Evolutionary conservation across 2,888 invertebrate genomes (phyloP).

Genomic region (Polydrusus cervinus): DNA sequence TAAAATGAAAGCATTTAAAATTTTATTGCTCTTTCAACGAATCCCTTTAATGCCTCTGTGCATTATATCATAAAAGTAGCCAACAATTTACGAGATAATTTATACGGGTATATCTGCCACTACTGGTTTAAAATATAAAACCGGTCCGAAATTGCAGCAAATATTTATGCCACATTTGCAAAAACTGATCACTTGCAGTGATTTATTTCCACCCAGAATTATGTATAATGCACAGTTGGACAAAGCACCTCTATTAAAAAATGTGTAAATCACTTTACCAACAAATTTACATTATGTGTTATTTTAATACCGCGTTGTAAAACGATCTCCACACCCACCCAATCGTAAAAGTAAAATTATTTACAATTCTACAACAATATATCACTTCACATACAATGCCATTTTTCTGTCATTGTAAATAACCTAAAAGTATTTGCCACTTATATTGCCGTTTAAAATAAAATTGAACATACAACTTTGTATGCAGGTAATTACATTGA

Average conservation of each 20-base stretch:
- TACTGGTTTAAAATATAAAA: conserved; percentile 44
- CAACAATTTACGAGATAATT: conserved; percentile 27
- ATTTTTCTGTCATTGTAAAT: conserved; percentile 48
- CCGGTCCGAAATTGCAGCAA: conserved; percentile 26
- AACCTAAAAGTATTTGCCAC: conserved; percentile 30
- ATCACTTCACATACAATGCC: conserved; percentile 38
- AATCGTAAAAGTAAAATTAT: conserved; percentile 31
- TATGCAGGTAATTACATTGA: background rate
- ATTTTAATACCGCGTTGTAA: conserved; percentile 37
- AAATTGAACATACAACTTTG: background rate
- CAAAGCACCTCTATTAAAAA: conserved; percentile 46
- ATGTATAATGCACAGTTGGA: conserved; percentile 36
- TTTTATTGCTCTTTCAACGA: conserved; percentile 34
- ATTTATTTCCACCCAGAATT: conserved; percentile 42
- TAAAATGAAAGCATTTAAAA: conserved; percentile 21
- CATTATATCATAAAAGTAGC: conserved; percentile 31
- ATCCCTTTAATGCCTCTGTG: conserved; percentile 23
- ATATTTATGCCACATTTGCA: conserved; percentile 40
- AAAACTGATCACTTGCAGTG: conserved; percentile 36
- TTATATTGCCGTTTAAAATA: conserved; percentile 14
- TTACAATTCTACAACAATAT: conserved; percentile 40
- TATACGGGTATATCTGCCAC: conserved; percentile 35
- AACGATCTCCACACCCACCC: conserved; percentile 30
- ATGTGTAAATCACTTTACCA: conserved; percentile 47
- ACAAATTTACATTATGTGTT: conserved; percentile 44